A percentile compares a stretch with the other conserved stretches of the same genome.
These are phyloP conservation scores for Calliopsis andreniformis DNA, from an alignment of 1,140 invertebrate species.

Conservation along the genomic window DNA sequence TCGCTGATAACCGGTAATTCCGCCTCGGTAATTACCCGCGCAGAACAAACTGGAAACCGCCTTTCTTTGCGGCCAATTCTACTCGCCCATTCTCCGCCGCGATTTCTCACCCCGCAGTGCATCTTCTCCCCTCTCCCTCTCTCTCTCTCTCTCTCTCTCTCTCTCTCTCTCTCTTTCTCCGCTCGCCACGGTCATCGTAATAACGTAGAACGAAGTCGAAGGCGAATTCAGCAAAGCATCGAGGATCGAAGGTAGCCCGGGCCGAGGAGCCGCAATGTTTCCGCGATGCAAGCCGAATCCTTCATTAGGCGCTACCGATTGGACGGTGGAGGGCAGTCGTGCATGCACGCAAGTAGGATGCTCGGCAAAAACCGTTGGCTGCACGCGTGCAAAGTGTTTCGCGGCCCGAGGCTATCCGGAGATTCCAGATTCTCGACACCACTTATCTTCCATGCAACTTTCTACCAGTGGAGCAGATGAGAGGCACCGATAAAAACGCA, in stretches of 20 bases:
- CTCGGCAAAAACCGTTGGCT: constrained; percentile 62
- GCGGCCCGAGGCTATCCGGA: constrained; percentile 57
- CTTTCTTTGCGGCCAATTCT: neutral
- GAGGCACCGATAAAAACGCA: constrained; percentile 66
- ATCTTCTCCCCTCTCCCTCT: neutral
- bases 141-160: neutral
- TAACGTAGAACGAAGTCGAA: no score
- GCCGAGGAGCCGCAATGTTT: constrained; percentile 43
- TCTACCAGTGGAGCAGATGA: constrained; percentile 68
- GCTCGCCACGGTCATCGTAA: no score
- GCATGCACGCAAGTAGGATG: constrained; percentile 60
- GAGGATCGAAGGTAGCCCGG: neutral
- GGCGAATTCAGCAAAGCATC: neutral
- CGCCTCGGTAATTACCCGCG: constrained; percentile 33
- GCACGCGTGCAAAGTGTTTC: constrained; percentile 68
- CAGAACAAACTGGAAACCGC: constrained; percentile 3
- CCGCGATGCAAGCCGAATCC: constrained; percentile 56
- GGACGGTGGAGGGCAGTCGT: constrained; percentile 39
- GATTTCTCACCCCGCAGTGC: no score
- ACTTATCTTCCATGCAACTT: constrained; percentile 68
- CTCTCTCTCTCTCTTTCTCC: neutral
- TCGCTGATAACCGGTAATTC: constrained; percentile 43
- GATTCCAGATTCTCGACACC: constrained; percentile 70
- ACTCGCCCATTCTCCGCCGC: neutral
- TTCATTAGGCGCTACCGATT: constrained; percentile 66